Evolutionary conservation across 1,140 invertebrate genomes (phyloP), one percentile per base, ranked within the genome.

Genomic region (Drosophila bipectinata): DNA sequence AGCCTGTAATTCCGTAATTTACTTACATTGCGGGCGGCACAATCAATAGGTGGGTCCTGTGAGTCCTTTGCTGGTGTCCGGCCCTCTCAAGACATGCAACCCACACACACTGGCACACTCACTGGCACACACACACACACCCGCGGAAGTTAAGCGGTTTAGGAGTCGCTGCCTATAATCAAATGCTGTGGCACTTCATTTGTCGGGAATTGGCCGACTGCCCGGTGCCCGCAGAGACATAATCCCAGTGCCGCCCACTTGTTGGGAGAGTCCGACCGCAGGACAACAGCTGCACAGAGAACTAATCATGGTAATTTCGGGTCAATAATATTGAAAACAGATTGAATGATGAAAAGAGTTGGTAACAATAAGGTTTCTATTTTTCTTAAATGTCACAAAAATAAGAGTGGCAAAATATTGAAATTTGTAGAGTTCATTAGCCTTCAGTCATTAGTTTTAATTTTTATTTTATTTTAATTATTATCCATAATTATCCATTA

Each of bases 121-220:
- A 18, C 18, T 1, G 18, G 18, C 18, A 18, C 18, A 52, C 44
- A 53, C 47, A 28, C 54, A 28, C 34, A 53, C 47, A 28, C 54
- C 24, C 34, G 24, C 32, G 45, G 44, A 39, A 69, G 14, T 59
- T 64, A 55, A 59, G 63, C 77, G 24, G 63, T 68, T 47, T 53
- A 55, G 47, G 32, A 47, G 58, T 79, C 56, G 60, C 53, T 41
- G 18, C 37, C 39, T 45, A 49, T 67, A 75, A 68, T 56, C 63
- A 75, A 72, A 68, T 68, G 52, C 58, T 61, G 52, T 41, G 47
- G 37, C 80, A 85, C 81, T 84, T 84, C 74, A 84, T 79, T 78
- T 69, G 47, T 66, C 59, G 39, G 52, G 60, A 57, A 58, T 63
- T 69, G 62, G 72, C 55, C 56, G 45, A 61, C 62, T 57, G 60